Conservation (phyloP, 2,113 vertebrate species). For the Psittacus erithacus region DNA sequence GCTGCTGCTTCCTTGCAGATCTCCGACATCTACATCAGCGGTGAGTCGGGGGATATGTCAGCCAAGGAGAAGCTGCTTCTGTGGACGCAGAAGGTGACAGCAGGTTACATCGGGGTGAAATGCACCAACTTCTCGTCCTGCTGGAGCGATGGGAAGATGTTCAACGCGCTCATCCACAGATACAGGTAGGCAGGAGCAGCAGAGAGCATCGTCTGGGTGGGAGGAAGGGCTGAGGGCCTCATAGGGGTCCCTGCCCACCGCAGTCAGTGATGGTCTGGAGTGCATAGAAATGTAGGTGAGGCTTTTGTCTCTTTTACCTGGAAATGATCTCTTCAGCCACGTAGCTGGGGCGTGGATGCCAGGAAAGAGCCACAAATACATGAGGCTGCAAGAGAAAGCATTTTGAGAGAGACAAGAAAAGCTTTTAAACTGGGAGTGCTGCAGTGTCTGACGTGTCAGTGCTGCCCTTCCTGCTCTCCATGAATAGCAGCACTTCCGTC, state of each 20-base stretch:
- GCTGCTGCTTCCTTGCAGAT: slow-evolving; percentile 78
- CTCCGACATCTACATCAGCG: slow-evolving; percentile 97
- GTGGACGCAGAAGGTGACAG: slow-evolving; percentile 94
- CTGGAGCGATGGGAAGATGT: slow-evolving; percentile 96
- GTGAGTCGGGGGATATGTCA: slow-evolving; percentile 94
- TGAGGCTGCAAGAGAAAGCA: neutral
- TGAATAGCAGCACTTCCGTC: neutral
- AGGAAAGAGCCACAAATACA: neutral
- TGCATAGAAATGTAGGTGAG: neutral
- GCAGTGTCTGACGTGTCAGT: neutral
- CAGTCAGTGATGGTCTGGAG: neutral
- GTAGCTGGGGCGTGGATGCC: neutral
- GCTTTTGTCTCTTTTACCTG: neutral
- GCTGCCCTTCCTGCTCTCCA: neutral
- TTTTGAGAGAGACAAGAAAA: neutral
- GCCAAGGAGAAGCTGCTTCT: slow-evolving; percentile 97
- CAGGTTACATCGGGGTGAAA: slow-evolving; percentile 91
- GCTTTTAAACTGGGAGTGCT: neutral
- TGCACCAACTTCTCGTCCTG: slow-evolving; percentile 95
- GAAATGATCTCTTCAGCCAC: neutral
- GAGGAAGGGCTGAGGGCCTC: neutral
- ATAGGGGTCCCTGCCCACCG: neutral
- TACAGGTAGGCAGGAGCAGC: slow-evolving; percentile 82
- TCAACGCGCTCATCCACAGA: slow-evolving; percentile 98
- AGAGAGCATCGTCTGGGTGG: neutral